Base-by-base conservation (phyloP, 2,113 vertebrate species). In the Brachyistius frenatus region DNA sequence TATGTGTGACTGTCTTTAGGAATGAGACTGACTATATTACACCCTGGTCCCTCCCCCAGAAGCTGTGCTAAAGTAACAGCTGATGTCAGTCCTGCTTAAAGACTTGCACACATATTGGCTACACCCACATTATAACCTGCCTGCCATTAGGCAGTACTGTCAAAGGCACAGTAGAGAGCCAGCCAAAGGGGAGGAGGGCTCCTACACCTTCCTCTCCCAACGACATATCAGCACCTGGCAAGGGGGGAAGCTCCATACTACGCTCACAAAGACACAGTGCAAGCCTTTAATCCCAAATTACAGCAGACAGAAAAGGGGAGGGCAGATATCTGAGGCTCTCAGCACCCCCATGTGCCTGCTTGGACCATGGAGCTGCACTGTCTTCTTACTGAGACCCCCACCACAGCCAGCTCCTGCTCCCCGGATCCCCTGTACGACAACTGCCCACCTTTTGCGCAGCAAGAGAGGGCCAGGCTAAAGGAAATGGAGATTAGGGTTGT, bases 1-100 rank as follows among this genome's bases (percentile, higher is more conserved):
- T 91, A 90, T 92, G 84, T 93, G 83, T 86, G 85, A 90, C 85
- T 88, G 89, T 93, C 92, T 94, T 91, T 83, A 86, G 91, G 88
- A 91, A 93, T 89, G 84, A 83, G 73, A 56, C 67, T 33, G 88
- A 90, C 88, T 76, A 62, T 85, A 87, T 93, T 90, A 92, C 91
- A 89, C 76, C 80, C 88, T 85, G 83, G 79, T 85, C 84, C 83
- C 81, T 74, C 91, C 88, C 92, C 84, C 85, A 92, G 93, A 92
- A 81, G 66, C 91, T 36, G 80, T 85, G 77, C 90, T 92, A 76
- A 57, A 91, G 61, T 76, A 94, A 39, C 92, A 87, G 92, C 41
- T 87, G 92, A 92, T 89, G 91, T 95, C 93, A 70, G 86, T 83
- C 63, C 76, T 87, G 73, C 90, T 78, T 88, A 86, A 93, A 88